These are phyloP conservation scores for Oryzias sinensis DNA, from an alignment of 2,797 vertebrate genomes.

Conservation along the genomic window DNA sequence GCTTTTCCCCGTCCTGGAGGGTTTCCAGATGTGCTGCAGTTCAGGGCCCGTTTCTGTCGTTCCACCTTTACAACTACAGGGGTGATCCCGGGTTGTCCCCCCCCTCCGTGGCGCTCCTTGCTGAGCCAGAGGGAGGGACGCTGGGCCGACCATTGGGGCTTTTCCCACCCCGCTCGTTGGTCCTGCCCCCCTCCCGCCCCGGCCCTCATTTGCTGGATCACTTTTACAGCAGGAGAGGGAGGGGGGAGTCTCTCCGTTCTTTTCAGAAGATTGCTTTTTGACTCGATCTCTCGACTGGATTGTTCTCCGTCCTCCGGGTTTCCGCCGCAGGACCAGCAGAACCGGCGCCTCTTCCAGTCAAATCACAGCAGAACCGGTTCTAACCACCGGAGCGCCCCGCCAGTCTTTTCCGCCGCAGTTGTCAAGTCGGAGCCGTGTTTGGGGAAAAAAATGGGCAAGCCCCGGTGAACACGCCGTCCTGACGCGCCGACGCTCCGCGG, in stretches of 20 bases:
- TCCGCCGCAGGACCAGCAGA: conserved; percentile 24
- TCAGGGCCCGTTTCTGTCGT: no score
- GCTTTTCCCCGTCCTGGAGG: no score
- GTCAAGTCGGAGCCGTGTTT: conserved; percentile 55
- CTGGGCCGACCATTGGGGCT: conserved; percentile 40
- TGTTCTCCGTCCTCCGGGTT: conserved; percentile 16
- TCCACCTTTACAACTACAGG: conserved; percentile 13
- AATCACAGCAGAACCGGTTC: conserved; percentile 9
- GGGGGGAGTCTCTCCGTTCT: conserved; percentile 19
- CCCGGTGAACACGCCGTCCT: conserved; percentile 36
- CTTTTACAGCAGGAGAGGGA: conserved; percentile 23
- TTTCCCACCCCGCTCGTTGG: conserved; percentile 13
- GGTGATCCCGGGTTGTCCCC: conserved; percentile 22
- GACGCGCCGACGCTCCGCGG: conserved; percentile 36
- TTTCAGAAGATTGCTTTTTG: conserved; percentile 41
- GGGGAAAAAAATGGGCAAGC: conserved; percentile 51
- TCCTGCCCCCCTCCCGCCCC: not conserved
- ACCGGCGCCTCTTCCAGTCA: not conserved
- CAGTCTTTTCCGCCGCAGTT: conserved; percentile 33
- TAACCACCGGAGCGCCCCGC: conserved; percentile 10
- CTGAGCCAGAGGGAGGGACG: conserved; percentile 35
- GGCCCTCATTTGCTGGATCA: conserved; percentile 42
- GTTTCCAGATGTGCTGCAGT: no score
- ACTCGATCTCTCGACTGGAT: conserved; percentile 40
- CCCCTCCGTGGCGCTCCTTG: conserved; percentile 35